Percentiles rank a stretch among this genome's conserved stretches.
phyloP scores from a whole-genome alignment of 2,113 vertebrate genomes.

The Epinephelus moara region DNA sequence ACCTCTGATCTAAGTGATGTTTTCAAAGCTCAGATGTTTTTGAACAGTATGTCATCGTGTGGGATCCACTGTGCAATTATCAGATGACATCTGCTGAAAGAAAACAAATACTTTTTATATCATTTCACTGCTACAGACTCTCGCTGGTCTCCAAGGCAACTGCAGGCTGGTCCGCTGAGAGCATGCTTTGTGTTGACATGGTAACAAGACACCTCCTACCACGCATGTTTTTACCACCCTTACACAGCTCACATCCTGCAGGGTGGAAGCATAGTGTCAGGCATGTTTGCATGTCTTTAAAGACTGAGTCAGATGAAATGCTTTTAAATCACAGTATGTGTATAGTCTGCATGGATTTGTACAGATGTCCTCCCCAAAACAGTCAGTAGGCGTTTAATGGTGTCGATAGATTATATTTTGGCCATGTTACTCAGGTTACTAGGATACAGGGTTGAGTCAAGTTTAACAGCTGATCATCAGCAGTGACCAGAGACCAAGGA shows the following conservation, averaged over 20 bases:
- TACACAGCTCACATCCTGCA: constrained; percentile 40
- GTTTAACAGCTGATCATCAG: constrained; percentile 26
- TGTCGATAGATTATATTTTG: constrained; percentile 33
- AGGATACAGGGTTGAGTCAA: constrained; percentile 34
- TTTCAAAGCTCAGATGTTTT: constrained; percentile 1
- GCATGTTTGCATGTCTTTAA: constrained; percentile 6
- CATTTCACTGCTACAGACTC: constrained; percentile 62
- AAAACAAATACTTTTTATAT: constrained; percentile 68
- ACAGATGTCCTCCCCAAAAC: neutral
- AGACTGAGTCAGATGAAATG: constrained; percentile 13
- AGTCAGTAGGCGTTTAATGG: constrained; percentile 1
- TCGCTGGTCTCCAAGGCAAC: constrained; percentile 81
- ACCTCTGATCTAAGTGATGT: constrained; percentile 4
- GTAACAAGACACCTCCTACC: constrained; percentile 79
- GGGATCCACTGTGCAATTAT: constrained; percentile 34
- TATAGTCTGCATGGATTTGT: neutral
- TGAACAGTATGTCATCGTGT: constrained; percentile 24
- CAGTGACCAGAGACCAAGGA: constrained; percentile 21
- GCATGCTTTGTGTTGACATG: constrained; percentile 80
- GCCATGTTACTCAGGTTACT: constrained; percentile 42
- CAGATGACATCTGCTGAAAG: constrained; percentile 51
- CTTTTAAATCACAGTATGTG: neutral
- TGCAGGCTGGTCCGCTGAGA: constrained; percentile 61
- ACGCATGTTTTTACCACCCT: constrained; percentile 45
- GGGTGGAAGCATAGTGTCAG: constrained; percentile 28